phyloP scores from a whole-genome alignment of 2,797 vertebrate genomes.

The Tangara arthus region DNA sequence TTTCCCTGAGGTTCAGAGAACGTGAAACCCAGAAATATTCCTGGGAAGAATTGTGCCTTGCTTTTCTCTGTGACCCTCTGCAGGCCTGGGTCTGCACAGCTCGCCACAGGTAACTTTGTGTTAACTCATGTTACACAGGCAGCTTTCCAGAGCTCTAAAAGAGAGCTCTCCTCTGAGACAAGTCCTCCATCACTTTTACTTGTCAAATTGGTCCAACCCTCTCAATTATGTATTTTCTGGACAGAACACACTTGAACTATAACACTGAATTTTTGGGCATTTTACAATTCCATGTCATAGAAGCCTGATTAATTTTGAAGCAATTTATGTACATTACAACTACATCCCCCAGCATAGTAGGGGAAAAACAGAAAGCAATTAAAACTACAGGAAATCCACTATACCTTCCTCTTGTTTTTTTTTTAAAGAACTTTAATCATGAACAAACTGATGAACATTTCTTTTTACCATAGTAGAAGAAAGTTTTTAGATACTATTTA shows the following conservation, averaged over 20 bases:
- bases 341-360: rapidly evolving
- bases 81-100: not conserved
- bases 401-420: rapidly evolving
- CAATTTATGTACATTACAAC: not conserved
- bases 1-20: not conserved
- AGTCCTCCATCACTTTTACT: not conserved
- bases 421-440: rapidly evolving
- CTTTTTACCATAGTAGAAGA: not conserved
- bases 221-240: not conserved
- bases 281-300: not conserved
- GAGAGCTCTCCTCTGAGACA: not conserved
- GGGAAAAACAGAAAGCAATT: not conserved
- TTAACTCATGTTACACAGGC: not conserved
- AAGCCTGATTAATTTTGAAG: not conserved
- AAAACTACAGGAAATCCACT: not conserved
- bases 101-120: not conserved
- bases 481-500: not conserved
- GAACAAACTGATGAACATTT: not conserved
- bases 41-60: not conserved
- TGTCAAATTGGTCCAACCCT: not conserved
- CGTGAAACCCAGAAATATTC: not conserved
- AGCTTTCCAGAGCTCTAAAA: not conserved
- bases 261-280: not conserved
- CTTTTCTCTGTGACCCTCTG: not conserved
- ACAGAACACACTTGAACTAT: not conserved